Evolutionary conservation across 2,888 invertebrate species (phyloP).

Genomic region (Dioctria rufipes): DNA sequence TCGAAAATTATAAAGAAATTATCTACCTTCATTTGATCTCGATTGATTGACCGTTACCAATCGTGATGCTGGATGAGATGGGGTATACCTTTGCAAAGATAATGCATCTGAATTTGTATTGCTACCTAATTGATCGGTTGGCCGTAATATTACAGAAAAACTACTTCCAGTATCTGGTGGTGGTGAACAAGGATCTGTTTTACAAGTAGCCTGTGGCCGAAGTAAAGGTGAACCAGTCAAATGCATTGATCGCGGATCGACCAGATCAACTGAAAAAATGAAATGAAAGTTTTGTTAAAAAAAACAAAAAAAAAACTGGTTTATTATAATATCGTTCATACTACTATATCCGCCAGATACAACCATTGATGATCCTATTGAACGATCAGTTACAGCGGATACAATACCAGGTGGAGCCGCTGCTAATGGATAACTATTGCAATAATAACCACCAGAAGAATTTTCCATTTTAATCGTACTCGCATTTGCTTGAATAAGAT

Average conservation of each 20-base stretch:
- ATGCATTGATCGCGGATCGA: slow-evolving; percentile 70
- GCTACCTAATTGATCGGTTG: slow-evolving; percentile 64
- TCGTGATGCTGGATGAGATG: slow-evolving; percentile 64
- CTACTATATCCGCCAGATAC: slow-evolving; percentile 86
- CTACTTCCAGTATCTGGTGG: slow-evolving; percentile 65
- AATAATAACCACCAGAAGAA: slow-evolving; percentile 80
- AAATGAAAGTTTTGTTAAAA: neutral
- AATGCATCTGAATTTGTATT: slow-evolving; percentile 61
- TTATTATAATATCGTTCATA: slow-evolving; percentile 70
- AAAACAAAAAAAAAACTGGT: neutral
- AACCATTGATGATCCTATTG: slow-evolving; percentile 74
- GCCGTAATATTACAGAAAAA: slow-evolving; percentile 69
- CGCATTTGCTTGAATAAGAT: slow-evolving; percentile 75
- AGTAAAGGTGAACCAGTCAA: slow-evolving; percentile 67
- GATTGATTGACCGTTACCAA: slow-evolving; percentile 65
- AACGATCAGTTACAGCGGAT: slow-evolving; percentile 63
- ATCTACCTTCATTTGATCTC: slow-evolving; percentile 66
- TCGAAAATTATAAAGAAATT: neutral
- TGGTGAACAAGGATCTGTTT: slow-evolving; percentile 67
- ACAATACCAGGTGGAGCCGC: slow-evolving; percentile 71
- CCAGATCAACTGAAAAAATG: slow-evolving; percentile 67
- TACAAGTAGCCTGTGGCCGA: slow-evolving; percentile 65
- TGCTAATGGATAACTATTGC: slow-evolving; percentile 84
- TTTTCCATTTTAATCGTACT: slow-evolving; percentile 88
- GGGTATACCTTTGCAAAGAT: slow-evolving; percentile 67